Percentiles rank a stretch among this genome's conserved stretches.
phyloP scores from a whole-genome alignment of 2,797 vertebrate species.

The Semaprochilodus insignis region DNA sequence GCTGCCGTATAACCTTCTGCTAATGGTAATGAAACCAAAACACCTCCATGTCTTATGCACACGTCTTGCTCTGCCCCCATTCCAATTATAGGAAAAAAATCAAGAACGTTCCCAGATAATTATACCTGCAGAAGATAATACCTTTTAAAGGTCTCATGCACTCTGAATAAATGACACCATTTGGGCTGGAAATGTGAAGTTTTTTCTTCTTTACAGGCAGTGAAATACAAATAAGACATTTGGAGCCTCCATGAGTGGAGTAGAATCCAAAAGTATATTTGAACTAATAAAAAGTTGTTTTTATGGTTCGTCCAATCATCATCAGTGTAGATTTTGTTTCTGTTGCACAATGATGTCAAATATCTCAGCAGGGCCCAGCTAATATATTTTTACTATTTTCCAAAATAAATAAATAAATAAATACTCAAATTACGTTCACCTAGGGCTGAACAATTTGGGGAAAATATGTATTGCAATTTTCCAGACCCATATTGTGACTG shows the following conservation, averaged over 20 bases:
- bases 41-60: slow-evolving; percentile 1
- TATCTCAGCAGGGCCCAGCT: neutral
- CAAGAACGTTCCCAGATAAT: slow-evolving; percentile 2
- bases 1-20: neutral
- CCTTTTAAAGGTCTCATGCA: slow-evolving; percentile 4
- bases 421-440: no score
- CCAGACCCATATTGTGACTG: no score
- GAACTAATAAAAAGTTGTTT: neutral
- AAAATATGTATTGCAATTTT: no score
- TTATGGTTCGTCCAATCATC: no score
- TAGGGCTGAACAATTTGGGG: no score
- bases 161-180: neutral
- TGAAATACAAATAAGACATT: slow-evolving; percentile 1
- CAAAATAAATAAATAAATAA: no score
- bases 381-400: no score
- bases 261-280: neutral
- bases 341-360: no score
- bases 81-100: slow-evolving; percentile 17
- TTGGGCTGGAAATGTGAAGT: neutral
- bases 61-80: neutral
- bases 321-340: no score
- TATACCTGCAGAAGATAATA: slow-evolving; percentile 17
- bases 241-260: neutral
- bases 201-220: neutral
- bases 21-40: slow-evolving; percentile 11